Conservation (phyloP, 2,113 vertebrate genomes). For the Ginglymostoma cirratum region DNA sequence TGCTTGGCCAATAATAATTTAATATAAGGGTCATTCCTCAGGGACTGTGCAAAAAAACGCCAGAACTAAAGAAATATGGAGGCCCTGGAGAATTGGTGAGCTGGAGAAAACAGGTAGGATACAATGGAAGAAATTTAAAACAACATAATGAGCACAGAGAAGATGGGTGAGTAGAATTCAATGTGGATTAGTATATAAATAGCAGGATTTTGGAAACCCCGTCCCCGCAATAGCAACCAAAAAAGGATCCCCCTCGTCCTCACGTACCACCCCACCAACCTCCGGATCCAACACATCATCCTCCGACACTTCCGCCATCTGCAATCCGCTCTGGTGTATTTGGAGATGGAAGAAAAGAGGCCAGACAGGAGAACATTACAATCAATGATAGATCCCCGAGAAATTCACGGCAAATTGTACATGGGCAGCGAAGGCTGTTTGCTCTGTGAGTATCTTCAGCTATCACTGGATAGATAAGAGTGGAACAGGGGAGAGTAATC, state of each 20-base stretch:
- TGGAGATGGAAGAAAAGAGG: background rate
- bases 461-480: background rate
- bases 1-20: background rate
- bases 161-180: background rate
- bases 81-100: background rate
- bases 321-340: background rate
- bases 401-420: background rate
- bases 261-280: no score
- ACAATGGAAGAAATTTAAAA: background rate
- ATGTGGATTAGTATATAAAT: background rate
- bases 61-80: background rate
- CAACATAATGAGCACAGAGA: background rate
- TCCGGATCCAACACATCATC: no score
- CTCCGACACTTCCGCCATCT: no score
- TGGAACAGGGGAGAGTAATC: background rate
- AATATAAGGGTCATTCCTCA: background rate
- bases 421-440: background rate
- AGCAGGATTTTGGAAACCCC: background rate
- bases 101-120: background rate
- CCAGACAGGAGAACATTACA: background rate
- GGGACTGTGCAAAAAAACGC: background rate
- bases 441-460: background rate
- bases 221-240: no score
- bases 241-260: no score
- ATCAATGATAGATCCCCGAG: background rate